Base-by-base conservation (phyloP, 2,113 vertebrate species). In the Cathartes aura region DNA sequence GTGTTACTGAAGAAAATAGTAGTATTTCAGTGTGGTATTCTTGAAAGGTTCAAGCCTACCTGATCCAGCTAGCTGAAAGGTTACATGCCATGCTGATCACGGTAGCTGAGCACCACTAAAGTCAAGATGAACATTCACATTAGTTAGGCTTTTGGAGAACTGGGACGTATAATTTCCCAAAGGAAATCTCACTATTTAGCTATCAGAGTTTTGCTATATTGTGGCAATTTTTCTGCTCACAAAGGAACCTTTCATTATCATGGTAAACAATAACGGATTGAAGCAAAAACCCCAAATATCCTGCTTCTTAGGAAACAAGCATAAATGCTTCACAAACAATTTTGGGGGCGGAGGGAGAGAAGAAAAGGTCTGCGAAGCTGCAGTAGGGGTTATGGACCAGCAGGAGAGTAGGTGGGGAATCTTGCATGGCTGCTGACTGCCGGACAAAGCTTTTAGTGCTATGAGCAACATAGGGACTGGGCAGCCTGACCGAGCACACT, bases 401-500 rank as follows among this genome's bases (percentile, higher is more conserved):
- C 45, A 91, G 73, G 38, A 79, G 58, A 72, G 30, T 56, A 72
- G 40, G 11, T 66, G 45, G 26, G 64, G 62, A 79, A n/a, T 58
- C 52, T 63, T 84, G 43, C 19, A 32, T 48, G 47, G 38, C 73
- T 82, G 19, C 68, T 95, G 68, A 29, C 45, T 62, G 58, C 42
- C 0, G 1, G 36, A 48, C 90, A 94, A 84, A 89, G 55, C 30
- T 71, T 83, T 90, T 81, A 23, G 64, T 64, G 47, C 80, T 64
- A 13, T 0, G 0, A 62, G 48, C 27, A 79, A 10, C 48, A 4
- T 12, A 5, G 2, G 15, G 66, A 38, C 59, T 1, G 1, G 59
- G 20, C 53, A 95, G 60, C 36, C 52, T 84, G 60, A 63, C 47
- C 4, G 12, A 93, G 32, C 32, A 36, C 36, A 13, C 32, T 48